Evolutionary conservation across 2,888 invertebrate genomes (phyloP), one percentile per base, ranked within the genome.

Genomic region (Eudemis profundana): DNA sequence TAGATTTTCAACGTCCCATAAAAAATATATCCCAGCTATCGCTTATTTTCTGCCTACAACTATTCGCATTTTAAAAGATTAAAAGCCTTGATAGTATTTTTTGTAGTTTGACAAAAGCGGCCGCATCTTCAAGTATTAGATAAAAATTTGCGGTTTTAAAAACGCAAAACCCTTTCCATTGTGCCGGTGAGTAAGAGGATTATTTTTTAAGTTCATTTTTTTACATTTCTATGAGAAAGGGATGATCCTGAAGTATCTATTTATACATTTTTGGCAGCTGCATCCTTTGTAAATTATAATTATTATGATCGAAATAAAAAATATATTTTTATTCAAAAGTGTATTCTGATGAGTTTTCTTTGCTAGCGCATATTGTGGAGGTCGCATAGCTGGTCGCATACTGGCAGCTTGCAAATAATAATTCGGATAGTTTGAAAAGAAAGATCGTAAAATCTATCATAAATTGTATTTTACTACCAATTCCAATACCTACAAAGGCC

Each of bases 191-290:
- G 38, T 65, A 89, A 90, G 88, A 85, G 82, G 90, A 89, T 90
- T 89, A 89, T 82, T 85, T 86, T 85, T 88, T 87, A 76, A 81
- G 82, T 86, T 86, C 81, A 68, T 70, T 82, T 86, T n/a, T 87
- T 86, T 86, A 38, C 46, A 61, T 72, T 77, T 74, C 76, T 78
- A 74, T 73, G 70, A 57, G 68, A 73, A 53, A 40, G 36, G 53
- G 51, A 60, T 63, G 42, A 42, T 38, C 27, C 46, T 65, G 60
- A 60, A 65, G 65, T 65, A 47, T 57, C 60, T 65, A 59, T 64
- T 64, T 57, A 51, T 64, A 12, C 14, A 40, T 36, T 51, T 61
- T 40, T 46, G 23, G 8, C 60, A 60, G 60, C 51, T 65, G 59
- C 51, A 23, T 21, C 27, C 27, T 53, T 29, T 36, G 38, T 8